phyloP scores from a whole-genome alignment of 1,140 invertebrate genomes.

The honey bee (Apis mellifera) region DNA sequence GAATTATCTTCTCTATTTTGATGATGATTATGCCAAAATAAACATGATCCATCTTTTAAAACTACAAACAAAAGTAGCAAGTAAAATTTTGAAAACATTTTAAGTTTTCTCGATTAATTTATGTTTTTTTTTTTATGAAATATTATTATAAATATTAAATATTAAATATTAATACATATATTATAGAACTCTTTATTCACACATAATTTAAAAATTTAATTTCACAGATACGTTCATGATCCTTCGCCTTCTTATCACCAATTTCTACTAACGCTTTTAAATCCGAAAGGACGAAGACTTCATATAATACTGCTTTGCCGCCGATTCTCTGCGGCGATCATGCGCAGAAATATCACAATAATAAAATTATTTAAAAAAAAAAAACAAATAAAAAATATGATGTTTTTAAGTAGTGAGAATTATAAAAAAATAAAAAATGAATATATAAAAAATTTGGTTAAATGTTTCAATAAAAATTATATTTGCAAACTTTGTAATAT shows the following conservation, averaged over 20 bases:
- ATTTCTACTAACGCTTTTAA: conserved; percentile 34
- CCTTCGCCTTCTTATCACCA: not conserved
- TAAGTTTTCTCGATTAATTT: not conserved
- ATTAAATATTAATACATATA: no score
- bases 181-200: not conserved
- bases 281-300: conserved; percentile 16
- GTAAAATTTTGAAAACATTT: conserved; percentile 4
- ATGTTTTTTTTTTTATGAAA: not conserved
- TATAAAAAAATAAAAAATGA: not conserved
- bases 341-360: not conserved
- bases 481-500: not conserved
- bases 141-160: not conserved
- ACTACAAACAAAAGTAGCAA: conserved; percentile 24
- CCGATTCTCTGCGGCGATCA: conserved; percentile 38
- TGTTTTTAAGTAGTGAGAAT: not conserved
- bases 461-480: not conserved
- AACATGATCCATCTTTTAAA: conserved; percentile 12
- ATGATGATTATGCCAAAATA: conserved; percentile 13
- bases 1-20: not conserved
- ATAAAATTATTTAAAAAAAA: no score
- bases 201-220: not conserved
- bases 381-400: not conserved
- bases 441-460: not conserved
- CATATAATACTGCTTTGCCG: conserved; percentile 32
- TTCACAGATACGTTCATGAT: not conserved